Evolutionary conservation across 1,140 invertebrate species (phyloP).

Genomic region (Drosophila punjabiensis): DNA sequence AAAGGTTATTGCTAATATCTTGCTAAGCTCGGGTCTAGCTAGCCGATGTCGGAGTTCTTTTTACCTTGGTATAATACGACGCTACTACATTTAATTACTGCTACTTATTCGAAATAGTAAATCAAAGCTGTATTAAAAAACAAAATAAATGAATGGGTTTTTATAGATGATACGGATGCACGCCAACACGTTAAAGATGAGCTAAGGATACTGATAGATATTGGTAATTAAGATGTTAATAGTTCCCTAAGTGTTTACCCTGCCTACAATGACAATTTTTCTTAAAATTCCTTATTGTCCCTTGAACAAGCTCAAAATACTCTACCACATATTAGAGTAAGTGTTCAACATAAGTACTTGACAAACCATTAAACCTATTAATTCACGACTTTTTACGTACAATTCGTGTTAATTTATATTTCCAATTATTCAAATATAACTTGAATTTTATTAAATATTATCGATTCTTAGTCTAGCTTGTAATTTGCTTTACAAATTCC

Average conservation of each 20-base stretch:
- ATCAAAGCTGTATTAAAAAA: no score
- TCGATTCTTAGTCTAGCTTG: no score
- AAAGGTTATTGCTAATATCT: not conserved
- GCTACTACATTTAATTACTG: no score
- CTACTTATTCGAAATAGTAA: not conserved
- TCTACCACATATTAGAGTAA: not conserved
- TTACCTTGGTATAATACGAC: no score
- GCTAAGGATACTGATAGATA: no score
- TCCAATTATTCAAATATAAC: no score
- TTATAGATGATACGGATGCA: no score
- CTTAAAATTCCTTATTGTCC: not conserved
- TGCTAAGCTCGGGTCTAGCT: not conserved
- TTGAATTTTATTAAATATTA: no score
- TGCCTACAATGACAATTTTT: not conserved
- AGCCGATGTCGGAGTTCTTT: not conserved
- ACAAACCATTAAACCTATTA: not conserved
- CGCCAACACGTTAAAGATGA: no score
- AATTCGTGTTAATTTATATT: no score
- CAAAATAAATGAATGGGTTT: no score
- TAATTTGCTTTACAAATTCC: no score
- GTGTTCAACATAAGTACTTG: not conserved
- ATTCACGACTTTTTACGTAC: not conserved
- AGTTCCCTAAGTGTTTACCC: not conserved
- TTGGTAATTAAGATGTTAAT: not conserved
- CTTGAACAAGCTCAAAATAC: not conserved